These are phyloP conservation scores for Armadillidium nasatum DNA, from an alignment of 1,140 invertebrate species.

Conservation along the genomic window DNA sequence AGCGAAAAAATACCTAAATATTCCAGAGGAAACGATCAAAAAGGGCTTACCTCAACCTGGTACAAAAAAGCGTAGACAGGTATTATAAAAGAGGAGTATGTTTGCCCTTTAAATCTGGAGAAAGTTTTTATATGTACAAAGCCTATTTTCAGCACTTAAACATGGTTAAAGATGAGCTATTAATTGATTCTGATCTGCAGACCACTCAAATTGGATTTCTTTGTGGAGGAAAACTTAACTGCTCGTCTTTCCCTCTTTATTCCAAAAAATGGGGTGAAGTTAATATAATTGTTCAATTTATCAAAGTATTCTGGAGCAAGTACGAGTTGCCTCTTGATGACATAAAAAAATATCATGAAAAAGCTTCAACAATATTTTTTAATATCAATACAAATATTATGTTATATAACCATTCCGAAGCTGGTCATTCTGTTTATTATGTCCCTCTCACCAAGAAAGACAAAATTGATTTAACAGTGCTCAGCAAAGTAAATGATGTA, in stretches of 20 bases:
- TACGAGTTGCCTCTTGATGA: neutral
- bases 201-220: constrained; percentile 21
- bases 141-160: constrained; percentile 12
- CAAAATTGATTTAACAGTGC: neutral
- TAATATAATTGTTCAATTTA: constrained; percentile 15
- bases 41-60: constrained; percentile 21
- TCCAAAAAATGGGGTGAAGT: constrained; percentile 38
- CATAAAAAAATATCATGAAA: constrained; percentile 35
- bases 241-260: constrained; percentile 31
- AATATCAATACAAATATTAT: constrained; percentile 20
- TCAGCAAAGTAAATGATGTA: neutral
- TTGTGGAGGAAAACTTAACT: constrained; percentile 11
- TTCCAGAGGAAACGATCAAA: constrained; percentile 17
- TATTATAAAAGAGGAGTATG: constrained; percentile 32
- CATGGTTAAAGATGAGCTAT: too few species aligned
- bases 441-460: constrained; percentile 18
- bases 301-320: constrained; percentile 12
- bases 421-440: neutral
- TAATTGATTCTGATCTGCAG: neutral
- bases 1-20: constrained; percentile 23
- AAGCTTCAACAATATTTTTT: constrained; percentile 31
- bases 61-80: constrained; percentile 33
- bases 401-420: constrained; percentile 1
- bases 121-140: neutral
- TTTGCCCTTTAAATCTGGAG: constrained; percentile 6